phyloP scores from a whole-genome alignment of 2,888 invertebrate species.

The Andrena flavipes region DNA sequence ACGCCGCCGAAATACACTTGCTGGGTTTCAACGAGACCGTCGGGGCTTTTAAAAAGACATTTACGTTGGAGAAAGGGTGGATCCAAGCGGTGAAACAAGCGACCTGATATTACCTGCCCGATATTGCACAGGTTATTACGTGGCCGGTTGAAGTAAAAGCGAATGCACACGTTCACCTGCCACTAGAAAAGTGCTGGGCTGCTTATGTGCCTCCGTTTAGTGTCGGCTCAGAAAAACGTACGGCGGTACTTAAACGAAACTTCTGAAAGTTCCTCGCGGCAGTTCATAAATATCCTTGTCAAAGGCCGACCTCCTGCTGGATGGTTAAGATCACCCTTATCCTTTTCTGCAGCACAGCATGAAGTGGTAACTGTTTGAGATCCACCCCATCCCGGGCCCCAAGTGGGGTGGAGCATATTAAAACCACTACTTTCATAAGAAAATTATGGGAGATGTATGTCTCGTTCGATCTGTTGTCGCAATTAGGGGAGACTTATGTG shows the following conservation, averaged over 20 bases:
- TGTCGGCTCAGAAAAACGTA: slow-evolving; percentile 11
- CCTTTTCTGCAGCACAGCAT: slow-evolving; percentile 3
- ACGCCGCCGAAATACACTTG: background rate
- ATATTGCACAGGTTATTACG: slow-evolving; percentile 56
- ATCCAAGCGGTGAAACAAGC: slow-evolving; percentile 26
- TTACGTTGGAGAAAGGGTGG: slow-evolving; percentile 12
- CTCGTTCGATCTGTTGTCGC: too few species aligned
- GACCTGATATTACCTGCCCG: slow-evolving; percentile 45
- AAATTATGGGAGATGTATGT: background rate
- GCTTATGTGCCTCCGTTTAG: slow-evolving; percentile 6
- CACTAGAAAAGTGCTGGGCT: slow-evolving; percentile 3
- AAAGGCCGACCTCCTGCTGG: slow-evolving; percentile 23
- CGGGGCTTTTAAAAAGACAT: slow-evolving; percentile 31
- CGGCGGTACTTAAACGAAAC: slow-evolving; percentile 60
- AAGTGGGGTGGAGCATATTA: background rate
- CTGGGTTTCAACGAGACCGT: background rate
- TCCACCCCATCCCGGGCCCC: background rate
- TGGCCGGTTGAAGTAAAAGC: slow-evolving; percentile 42
- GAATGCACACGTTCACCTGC: slow-evolving; percentile 27
- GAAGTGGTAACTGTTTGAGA: background rate
- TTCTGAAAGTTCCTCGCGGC: slow-evolving; percentile 60
- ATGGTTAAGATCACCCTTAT: slow-evolving; percentile 22
- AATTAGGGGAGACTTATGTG: too few species aligned
- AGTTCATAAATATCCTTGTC: slow-evolving; percentile 66
- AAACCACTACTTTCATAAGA: background rate